These are phyloP conservation scores for Notothenia rossii DNA, from an alignment of 2,113 vertebrate genomes.

Conservation along the genomic window DNA sequence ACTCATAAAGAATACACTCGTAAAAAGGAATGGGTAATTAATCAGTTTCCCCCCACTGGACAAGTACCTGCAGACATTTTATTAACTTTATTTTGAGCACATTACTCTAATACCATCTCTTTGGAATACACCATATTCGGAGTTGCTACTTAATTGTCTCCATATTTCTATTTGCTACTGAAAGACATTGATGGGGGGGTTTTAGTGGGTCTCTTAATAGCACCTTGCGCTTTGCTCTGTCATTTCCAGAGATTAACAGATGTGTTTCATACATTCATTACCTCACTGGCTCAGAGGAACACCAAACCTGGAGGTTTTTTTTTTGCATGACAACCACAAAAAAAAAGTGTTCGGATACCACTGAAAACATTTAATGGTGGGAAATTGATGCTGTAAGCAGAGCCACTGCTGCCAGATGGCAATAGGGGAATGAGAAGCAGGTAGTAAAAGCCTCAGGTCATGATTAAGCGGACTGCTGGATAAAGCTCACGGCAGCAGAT, in stretches of 20 bases:
- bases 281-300: conserved; percentile 41
- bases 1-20: conserved; percentile 67
- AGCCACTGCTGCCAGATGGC: conserved; percentile 76
- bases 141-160: conserved; percentile 60
- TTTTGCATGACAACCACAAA: conserved; percentile 33
- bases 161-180: conserved; percentile 61
- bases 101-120: conserved; percentile 63
- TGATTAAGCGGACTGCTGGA: conserved; percentile 60
- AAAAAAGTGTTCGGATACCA: conserved; percentile 50
- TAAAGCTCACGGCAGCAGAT: conserved; percentile 55
- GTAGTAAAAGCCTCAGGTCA: conserved; percentile 66
- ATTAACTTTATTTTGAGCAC: conserved; percentile 75
- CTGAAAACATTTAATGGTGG: conserved; percentile 54
- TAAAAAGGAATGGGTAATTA: conserved; percentile 75
- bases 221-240: conserved; percentile 43
- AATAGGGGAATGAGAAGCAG: conserved; percentile 62
- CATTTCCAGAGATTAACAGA: conserved; percentile 62
- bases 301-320: conserved; percentile 42
- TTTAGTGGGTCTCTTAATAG: conserved; percentile 59
- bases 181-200: conserved; percentile 65
- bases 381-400: conserved; percentile 68
- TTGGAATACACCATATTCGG: conserved; percentile 45
- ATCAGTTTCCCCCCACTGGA: conserved; percentile 66
- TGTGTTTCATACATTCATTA: conserved; percentile 63
- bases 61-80: conserved; percentile 63